Percentiles rank a stretch among this genome's conserved stretches.
Evolutionary conservation across 2,888 invertebrate genomes (phyloP).

Genomic region (Spialia ferax): DNA sequence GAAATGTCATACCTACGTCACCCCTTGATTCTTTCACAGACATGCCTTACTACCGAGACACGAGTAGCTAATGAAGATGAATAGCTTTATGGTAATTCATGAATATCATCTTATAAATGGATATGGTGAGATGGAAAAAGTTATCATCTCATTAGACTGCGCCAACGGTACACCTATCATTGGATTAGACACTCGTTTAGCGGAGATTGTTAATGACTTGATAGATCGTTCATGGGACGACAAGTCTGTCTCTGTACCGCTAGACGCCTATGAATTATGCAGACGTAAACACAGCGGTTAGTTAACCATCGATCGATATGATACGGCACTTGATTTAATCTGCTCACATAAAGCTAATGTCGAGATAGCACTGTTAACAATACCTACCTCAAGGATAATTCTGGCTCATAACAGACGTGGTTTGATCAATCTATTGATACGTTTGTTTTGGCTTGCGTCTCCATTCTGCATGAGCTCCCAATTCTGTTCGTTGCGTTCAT

Average conservation of each 20-base stretch:
- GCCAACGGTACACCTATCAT: background rate
- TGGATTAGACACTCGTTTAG: background rate
- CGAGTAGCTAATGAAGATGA: conserved; percentile 6
- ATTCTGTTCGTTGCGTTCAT: conserved; percentile 15
- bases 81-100: background rate
- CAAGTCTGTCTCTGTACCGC: conserved; percentile 36
- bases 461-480: conserved; percentile 15
- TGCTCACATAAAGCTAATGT: conserved; percentile 63
- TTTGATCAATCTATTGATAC: conserved; percentile 40
- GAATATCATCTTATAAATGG: background rate
- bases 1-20: conserved; percentile 35
- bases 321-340: conserved; percentile 70
- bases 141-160: background rate
- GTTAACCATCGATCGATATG: conserved; percentile 68
- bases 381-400: conserved; percentile 66
- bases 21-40: conserved; percentile 39
- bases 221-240: conserved; percentile 32
- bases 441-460: conserved; percentile 34
- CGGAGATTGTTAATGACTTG: conserved; percentile 9
- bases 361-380: conserved; percentile 65
- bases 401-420: conserved; percentile 50
- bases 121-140: background rate
- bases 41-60: conserved; percentile 7
- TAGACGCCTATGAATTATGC: conserved; percentile 44
- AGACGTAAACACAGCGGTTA: conserved; percentile 50